Evolutionary conservation across 2,888 invertebrate genomes (phyloP), one percentile per base, ranked within the genome.

Genomic region (Drosophila leonis): DNA sequence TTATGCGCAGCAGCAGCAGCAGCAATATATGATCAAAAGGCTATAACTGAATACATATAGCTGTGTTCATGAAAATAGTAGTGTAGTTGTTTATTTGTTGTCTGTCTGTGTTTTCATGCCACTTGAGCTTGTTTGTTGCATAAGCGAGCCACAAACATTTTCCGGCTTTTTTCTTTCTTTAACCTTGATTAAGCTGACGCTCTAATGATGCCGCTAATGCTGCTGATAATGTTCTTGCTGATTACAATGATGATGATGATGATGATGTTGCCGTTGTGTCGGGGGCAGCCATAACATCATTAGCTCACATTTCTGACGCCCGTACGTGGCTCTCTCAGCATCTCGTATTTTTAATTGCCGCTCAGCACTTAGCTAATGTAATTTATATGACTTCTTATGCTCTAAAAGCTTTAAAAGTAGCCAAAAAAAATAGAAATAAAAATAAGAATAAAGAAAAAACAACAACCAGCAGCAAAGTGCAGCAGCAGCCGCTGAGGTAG

Each of bases 321-420:
- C 24, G 29, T 8, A 46, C 15, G 66, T 20, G 51, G 51, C 59
- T 59, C 51, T 48, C 35, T 18, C 55, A 33, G 57, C 60, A 29
- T 63, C 57, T 49, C 67, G 70, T 54, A 48, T 69, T 75, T 82
- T 88, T 90, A 84, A 90, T 85, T 88, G 87, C 84, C 70, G 75
- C 82, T 73, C 74, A 80, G 85, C 80, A 79, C 80, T 83, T 82
- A 80, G 83, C 89, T 83, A 82, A 87, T 90, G 88, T 88, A 87
- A 83, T 88, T 83, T 89, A 87, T 89, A 90, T 88, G 82, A 82
- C 82, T 78, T 82, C 80, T 82, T 82, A 61, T 78, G 87, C 87
- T 84, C 90, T 84, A 86, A 90, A 90, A 90, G 89, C 89, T 84
- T 81, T 84, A 88, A 90, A 83, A 83, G 90, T 88, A 90, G 89